Evolutionary conservation across 2,797 vertebrate genomes (phyloP), one percentile per base, ranked within the genome.

Genomic region (Trachurus trachurus): DNA sequence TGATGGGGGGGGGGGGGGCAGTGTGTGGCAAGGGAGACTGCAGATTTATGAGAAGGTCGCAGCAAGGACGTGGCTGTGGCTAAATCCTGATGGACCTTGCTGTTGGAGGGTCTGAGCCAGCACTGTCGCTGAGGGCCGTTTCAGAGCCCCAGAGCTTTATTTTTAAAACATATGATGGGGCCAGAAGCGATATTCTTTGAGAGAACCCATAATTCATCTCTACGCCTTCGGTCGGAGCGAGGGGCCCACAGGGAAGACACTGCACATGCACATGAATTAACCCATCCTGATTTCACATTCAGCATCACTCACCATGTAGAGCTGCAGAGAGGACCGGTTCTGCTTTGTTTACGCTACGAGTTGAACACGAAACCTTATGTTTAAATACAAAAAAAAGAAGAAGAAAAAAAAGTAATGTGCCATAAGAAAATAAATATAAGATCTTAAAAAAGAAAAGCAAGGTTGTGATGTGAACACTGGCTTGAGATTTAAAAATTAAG

Each of bases 41-140:
- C 74, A 83, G 83, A 86, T 84, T 81, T 77, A 76, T 49, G 74
- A 80, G 74, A 90, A 89, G 86, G 91, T 87, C 78, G 45, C 42
- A 37, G 75, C 79, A 86, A 93, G 88, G 91, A 90, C 80, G 42
- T 8, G 60, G 73, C 80, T 64, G 65, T 60, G 54, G 67, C 65
- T 66, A 66, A 78, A 87, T 80, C 82, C 78, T 76, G 67, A 75
- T 42, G 75, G 83, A 87, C 76, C 66, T 75, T 31, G 29, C 72
- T 11, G 57, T 58, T 57, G 76, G 80, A 59, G 78, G 37, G 76
- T 42, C 80, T 39, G 70, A 81, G 78, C 57, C 13, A 49, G 57
- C 66, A 7, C 65, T 76, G 85, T 76, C 56, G 31, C 72, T 57
- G 45, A 47, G 7, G 71, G 65, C 6, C 11, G 42, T 19, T 66